Conservation (phyloP, 2,888 invertebrate species). For the Boloria euphrosyne region DNA sequence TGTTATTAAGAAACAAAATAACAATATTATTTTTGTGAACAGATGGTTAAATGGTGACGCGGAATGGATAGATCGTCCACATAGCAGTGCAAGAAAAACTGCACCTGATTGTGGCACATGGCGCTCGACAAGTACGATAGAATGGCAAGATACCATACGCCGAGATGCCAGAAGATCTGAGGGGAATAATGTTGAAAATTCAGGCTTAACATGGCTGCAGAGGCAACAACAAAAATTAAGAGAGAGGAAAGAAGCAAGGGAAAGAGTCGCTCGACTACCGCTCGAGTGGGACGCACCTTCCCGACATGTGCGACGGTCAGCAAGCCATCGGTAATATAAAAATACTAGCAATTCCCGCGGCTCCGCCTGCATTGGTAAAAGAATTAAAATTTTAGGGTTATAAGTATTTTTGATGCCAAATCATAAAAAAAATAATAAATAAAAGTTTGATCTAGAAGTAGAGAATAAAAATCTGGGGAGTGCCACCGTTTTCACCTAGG, state of each 20-base stretch:
- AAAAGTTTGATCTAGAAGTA: no score
- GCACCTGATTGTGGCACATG: conserved; percentile 68
- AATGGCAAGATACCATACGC: conserved; percentile 67
- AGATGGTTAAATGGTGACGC: conserved; percentile 75
- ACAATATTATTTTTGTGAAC: conserved; percentile 42
- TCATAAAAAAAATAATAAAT: no score
- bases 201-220: conserved; percentile 90
- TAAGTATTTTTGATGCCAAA: no score
- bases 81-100: conserved; percentile 59
- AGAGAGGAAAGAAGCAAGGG: conserved; percentile 88
- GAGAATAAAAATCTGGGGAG: no score
- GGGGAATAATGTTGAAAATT: conserved; percentile 60
- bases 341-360: no score
- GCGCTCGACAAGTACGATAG: conserved; percentile 69
- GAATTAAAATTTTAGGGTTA: no score
- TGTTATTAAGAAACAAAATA: background rate
- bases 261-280: conserved; percentile 87
- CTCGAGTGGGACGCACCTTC: conserved; percentile 83
- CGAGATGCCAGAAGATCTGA: conserved; percentile 72
- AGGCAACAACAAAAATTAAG: conserved; percentile 91
- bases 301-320: conserved; percentile 75
- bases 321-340: conserved; percentile 71
- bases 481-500: no score
- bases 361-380: no score
- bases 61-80: conserved; percentile 70